Evolutionary conservation across 2,113 vertebrate genomes (phyloP).

Genomic region (Mesocricetus auratus): DNA sequence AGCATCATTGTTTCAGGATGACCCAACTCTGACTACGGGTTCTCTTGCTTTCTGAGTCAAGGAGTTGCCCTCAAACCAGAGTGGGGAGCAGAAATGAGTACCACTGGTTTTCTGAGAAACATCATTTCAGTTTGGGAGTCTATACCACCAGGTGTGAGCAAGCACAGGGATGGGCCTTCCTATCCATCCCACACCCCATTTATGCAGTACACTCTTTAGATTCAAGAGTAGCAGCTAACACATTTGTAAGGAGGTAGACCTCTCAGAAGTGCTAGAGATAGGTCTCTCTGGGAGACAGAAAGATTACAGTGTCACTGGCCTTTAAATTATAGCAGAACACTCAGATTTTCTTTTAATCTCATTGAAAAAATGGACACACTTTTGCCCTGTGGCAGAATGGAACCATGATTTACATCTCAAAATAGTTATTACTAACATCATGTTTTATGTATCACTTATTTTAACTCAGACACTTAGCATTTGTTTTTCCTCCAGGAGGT

Average conservation of each 20-base stretch:
- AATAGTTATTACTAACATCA: slow-evolving; percentile 35
- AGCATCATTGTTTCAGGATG: neutral
- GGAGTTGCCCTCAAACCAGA: neutral
- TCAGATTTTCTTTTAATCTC: slow-evolving; percentile 43
- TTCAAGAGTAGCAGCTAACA: neutral
- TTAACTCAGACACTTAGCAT: slow-evolving; percentile 6
- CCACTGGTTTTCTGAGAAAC: neutral
- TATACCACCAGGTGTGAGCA: neutral
- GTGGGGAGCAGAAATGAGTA: neutral
- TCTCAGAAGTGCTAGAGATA: neutral
- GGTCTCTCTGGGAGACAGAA: neutral
- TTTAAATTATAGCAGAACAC: slow-evolving; percentile 32
- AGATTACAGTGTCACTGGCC: neutral
- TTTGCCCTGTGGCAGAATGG: slow-evolving; percentile 35
- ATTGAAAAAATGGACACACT: slow-evolving; percentile 25
- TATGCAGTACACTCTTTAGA: neutral
- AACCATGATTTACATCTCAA: slow-evolving; percentile 26
- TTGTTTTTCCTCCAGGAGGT: slow-evolving; percentile 43
- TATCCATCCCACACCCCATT: neutral
- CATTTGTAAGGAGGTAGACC: neutral
- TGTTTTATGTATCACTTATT: slow-evolving; percentile 24
- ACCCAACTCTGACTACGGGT: rapidly evolving
- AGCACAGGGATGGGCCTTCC: neutral
- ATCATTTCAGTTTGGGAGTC: neutral
- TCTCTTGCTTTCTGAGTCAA: neutral